phyloP scores from a whole-genome alignment of 2,888 invertebrate genomes.

The Drosophila nigricruria region DNA sequence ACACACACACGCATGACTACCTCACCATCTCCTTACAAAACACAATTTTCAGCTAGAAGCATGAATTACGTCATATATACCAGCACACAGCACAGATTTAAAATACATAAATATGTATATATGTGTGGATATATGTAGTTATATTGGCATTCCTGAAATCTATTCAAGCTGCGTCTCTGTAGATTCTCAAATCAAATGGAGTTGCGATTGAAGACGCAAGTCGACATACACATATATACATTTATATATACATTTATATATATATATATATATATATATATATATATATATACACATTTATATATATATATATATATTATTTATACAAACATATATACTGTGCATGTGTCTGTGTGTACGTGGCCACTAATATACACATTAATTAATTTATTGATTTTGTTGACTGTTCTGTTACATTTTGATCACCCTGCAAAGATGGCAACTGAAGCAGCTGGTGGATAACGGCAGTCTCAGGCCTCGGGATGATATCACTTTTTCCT shows the following conservation, averaged over 20 bases:
- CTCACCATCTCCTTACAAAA: constrained; percentile 3
- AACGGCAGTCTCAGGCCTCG: constrained; percentile 7
- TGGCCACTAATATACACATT: too few relatives aligned
- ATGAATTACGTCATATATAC: constrained; percentile 45
- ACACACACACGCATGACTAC: neutral
- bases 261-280: neutral
- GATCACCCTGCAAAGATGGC: constrained; percentile 10
- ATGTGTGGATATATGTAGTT: neutral
- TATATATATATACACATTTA: too few relatives aligned
- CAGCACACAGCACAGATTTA: constrained; percentile 11
- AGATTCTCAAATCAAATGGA: neutral
- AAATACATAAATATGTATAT: constrained; percentile 1
- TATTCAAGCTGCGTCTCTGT: neutral
- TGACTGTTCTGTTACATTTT: neutral
- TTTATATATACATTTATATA: neutral
- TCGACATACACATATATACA: neutral
- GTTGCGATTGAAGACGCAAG: neutral
- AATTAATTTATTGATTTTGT: constrained; percentile 28
- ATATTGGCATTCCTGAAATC: constrained; percentile 4
- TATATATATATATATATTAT: too few relatives aligned
- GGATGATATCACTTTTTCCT: constrained; percentile 46
- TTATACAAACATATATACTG: too few relatives aligned
- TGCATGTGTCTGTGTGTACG: too few relatives aligned
- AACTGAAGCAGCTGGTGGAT: constrained; percentile 15
- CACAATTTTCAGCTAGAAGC: neutral